Conservation (phyloP, 92 coral and sea anemone genomes). For the Epizoanthus scotinus region DNA sequence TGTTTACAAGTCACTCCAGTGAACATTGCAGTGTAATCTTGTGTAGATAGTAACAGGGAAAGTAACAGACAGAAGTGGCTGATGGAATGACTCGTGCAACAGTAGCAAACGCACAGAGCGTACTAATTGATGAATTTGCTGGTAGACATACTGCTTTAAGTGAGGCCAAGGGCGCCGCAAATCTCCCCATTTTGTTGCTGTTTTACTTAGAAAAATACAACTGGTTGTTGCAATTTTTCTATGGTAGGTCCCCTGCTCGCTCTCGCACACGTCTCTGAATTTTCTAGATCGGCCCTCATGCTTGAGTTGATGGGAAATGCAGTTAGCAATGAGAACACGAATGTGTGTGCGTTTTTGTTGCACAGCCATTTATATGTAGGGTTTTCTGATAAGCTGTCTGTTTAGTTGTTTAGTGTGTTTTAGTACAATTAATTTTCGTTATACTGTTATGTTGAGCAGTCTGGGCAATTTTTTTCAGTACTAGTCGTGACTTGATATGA, state of each 20-base stretch:
- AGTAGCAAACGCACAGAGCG: too few species aligned
- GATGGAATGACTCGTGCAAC: not conserved
- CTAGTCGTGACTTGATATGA: not conserved
- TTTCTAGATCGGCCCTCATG: not conserved
- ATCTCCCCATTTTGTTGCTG: too few species aligned
- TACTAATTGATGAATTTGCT: too few species aligned
- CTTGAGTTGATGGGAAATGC: not conserved
- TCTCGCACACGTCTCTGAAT: too few species aligned
- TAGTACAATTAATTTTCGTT: not conserved
- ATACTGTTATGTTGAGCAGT: not conserved
- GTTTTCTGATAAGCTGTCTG: slow-evolving; percentile 17
- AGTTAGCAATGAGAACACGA: not conserved
- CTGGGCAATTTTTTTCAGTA: not conserved
- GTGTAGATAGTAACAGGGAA: not conserved
- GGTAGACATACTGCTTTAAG: too few species aligned
- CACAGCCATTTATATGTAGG: slow-evolving; percentile 10
- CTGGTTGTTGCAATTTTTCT: too few species aligned
- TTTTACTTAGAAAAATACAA: too few species aligned
- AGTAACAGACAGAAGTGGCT: slow-evolving; percentile 27
- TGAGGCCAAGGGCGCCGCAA: too few species aligned
- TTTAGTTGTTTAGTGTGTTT: slow-evolving; percentile 4
- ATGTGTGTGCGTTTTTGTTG: not conserved
- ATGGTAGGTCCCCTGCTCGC: too few species aligned
- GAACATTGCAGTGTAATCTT: not conserved
- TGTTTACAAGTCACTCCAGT: slow-evolving; percentile 19